Conservation (phyloP, 2,113 vertebrate genomes). For the Mormyrus iriodes region DNA sequence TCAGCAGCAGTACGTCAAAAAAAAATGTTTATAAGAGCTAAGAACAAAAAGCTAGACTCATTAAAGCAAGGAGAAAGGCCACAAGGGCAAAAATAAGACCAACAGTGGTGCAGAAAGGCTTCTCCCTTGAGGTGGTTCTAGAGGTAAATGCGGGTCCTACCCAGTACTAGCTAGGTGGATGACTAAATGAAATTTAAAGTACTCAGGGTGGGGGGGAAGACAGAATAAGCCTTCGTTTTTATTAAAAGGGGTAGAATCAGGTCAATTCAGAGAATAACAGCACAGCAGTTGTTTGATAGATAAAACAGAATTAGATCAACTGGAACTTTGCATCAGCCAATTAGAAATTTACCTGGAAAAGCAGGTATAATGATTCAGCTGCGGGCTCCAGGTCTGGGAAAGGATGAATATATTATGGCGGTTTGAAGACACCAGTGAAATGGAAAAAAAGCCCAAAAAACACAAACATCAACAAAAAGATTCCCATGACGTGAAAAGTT, state of each 20-base stretch:
- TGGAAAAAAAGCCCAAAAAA: background rate
- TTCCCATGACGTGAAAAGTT: background rate
- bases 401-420: background rate
- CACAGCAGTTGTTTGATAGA: background rate
- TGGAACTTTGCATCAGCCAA: too few relatives aligned
- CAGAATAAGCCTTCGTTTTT: too few relatives aligned
- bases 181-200: too few relatives aligned
- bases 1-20: too few relatives aligned
- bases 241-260: background rate
- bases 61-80: background rate
- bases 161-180: too few relatives aligned
- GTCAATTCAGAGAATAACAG: background rate
- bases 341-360: too few relatives aligned
- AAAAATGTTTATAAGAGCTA: background rate
- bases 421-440: background rate
- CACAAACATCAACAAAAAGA: background rate
- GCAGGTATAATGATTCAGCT: too few relatives aligned
- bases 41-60: background rate
- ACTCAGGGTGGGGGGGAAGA: too few relatives aligned
- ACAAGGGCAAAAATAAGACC: background rate
- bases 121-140: background rate
- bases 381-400: too few relatives aligned
- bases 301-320: background rate
- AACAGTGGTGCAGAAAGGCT: background rate
- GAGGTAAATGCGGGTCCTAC: background rate